phyloP scores from a whole-genome alignment of 2,797 vertebrate species.

The Micromesistius poutassou region DNA sequence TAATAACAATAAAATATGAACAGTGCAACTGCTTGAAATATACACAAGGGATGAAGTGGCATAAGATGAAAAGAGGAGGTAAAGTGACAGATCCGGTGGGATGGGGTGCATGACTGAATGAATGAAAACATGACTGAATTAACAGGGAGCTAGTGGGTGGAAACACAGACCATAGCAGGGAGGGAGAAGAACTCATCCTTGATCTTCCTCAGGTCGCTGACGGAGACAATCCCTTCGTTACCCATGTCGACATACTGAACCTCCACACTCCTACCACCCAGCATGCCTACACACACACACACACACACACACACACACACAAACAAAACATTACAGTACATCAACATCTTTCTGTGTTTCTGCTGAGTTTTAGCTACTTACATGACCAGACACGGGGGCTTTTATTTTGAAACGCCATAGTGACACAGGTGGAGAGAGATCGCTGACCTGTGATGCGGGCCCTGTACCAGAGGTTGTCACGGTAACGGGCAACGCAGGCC shows the following conservation, averaged over 20 bases:
- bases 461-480: constrained; percentile 70
- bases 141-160: neutral
- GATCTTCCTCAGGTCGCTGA: constrained; percentile 78
- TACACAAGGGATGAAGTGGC: no score
- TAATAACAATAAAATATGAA: no score
- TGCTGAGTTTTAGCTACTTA: neutral
- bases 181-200: constrained; percentile 83
- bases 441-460: constrained; percentile 66
- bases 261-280: constrained; percentile 71
- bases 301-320: constrained; percentile 36
- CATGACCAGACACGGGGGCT: neutral
- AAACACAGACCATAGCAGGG: constrained; percentile 77
- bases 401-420: neutral
- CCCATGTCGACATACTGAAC: constrained; percentile 87
- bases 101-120: neutral
- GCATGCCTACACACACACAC: constrained; percentile 71
- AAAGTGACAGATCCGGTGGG: neutral
- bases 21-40: no score
- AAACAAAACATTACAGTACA: neutral
- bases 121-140: neutral
- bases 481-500: constrained; percentile 65
- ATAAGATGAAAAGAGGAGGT: neutral
- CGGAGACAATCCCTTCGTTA: constrained; percentile 68
- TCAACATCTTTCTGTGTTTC: no score
- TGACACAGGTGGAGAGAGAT: neutral